These are phyloP conservation scores for Muntiacus reevesi DNA, from an alignment of 2,113 vertebrate species.

Conservation along the genomic window DNA sequence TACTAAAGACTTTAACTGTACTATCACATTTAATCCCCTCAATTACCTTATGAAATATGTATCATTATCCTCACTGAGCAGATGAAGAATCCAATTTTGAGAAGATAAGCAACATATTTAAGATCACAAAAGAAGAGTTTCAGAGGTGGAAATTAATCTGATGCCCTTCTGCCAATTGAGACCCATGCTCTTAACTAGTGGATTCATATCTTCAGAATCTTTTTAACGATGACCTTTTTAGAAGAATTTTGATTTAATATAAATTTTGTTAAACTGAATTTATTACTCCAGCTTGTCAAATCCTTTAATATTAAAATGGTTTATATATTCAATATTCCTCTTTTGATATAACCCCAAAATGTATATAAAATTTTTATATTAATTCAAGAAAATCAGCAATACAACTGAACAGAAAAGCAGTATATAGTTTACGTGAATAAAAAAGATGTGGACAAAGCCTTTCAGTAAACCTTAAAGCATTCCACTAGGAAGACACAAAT, in stretches of 20 bases:
- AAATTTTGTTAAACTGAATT: background rate
- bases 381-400: background rate
- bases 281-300: background rate
- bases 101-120: background rate
- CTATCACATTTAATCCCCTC: background rate
- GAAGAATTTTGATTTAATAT: background rate
- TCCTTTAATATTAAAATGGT: background rate
- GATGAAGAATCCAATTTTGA: background rate
- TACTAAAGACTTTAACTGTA: background rate
- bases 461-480: background rate
- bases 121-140: background rate
- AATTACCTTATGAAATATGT: background rate
- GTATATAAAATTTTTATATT: background rate
- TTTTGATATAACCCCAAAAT: background rate
- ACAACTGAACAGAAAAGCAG: background rate
- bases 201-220: background rate
- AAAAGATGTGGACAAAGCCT: background rate
- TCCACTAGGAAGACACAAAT: background rate
- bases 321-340: background rate
- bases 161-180: background rate
- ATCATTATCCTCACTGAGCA: background rate
- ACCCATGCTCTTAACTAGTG: background rate
- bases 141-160: background rate
- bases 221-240: background rate
- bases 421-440: background rate